These are phyloP conservation scores for Mormyrops attenuatus DNA, from an alignment of 2,797 vertebrate species.

Conservation along the genomic window DNA sequence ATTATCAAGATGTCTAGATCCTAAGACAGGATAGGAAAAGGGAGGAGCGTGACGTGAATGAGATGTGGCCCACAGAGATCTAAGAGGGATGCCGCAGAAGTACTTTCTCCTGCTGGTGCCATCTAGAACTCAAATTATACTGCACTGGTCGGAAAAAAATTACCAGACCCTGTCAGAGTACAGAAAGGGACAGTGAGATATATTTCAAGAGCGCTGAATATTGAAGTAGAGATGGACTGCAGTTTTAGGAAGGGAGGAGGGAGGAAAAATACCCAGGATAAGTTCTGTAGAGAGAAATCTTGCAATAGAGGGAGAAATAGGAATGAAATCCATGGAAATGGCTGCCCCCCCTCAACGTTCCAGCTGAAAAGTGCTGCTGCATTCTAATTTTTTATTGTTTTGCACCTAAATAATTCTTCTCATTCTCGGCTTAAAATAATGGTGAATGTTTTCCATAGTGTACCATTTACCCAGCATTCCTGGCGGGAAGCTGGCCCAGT, in stretches of 20 bases:
- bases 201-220: neutral
- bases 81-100: neutral
- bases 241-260: neutral
- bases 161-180: neutral
- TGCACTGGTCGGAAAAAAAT: neutral
- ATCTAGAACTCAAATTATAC: neutral
- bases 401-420: neutral
- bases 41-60: neutral
- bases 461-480: neutral
- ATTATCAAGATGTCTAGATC: conserved; percentile 8
- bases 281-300: neutral
- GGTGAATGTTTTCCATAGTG: neutral
- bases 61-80: neutral
- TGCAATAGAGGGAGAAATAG: neutral
- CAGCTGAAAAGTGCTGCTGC: neutral
- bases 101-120: neutral
- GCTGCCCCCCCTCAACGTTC: neutral
- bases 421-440: neutral
- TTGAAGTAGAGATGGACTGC: neutral
- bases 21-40: neutral
- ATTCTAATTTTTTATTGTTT: neutral
- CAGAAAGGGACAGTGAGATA: neutral
- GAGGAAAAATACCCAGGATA: neutral
- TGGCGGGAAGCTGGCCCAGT: neutral
- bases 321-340: neutral